Conservation (phyloP, 1,140 invertebrate species). For the Leptonema lineaticorne region DNA sequence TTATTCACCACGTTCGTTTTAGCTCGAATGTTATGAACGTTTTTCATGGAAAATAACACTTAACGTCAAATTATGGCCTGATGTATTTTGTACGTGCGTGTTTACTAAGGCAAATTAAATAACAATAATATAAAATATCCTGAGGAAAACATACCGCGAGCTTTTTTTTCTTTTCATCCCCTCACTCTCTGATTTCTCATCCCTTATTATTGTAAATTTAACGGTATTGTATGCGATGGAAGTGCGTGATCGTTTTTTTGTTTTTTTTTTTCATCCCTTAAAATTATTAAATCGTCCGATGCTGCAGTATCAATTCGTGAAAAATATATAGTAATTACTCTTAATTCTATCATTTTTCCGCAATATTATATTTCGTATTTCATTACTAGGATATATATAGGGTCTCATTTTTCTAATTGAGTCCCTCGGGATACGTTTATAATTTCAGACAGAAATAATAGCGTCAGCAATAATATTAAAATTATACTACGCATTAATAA, state of each 20-base stretch:
- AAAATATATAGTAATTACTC: constrained; percentile 11
- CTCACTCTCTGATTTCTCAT: no score
- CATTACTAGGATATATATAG: neutral
- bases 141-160: neutral
- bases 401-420: constrained; percentile 13
- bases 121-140: neutral
- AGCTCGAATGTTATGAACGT: no score
- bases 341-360: neutral
- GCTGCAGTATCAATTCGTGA: neutral
- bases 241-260: neutral
- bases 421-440: neutral
- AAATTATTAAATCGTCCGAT: neutral
- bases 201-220: no score
- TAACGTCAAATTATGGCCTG: neutral
- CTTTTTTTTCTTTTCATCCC: no score
- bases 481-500: no score
- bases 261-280: neutral
- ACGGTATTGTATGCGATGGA: no score
- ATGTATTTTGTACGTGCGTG: neutral
- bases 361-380: neutral
- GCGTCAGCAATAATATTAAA: neutral
- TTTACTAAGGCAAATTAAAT: constrained; percentile 3
- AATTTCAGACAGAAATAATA: neutral
- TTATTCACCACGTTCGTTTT: no score
- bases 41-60: neutral